These are phyloP conservation scores for Zonotrichia albicollis DNA, from an alignment of 2,797 vertebrate genomes.

Conservation along the genomic window DNA sequence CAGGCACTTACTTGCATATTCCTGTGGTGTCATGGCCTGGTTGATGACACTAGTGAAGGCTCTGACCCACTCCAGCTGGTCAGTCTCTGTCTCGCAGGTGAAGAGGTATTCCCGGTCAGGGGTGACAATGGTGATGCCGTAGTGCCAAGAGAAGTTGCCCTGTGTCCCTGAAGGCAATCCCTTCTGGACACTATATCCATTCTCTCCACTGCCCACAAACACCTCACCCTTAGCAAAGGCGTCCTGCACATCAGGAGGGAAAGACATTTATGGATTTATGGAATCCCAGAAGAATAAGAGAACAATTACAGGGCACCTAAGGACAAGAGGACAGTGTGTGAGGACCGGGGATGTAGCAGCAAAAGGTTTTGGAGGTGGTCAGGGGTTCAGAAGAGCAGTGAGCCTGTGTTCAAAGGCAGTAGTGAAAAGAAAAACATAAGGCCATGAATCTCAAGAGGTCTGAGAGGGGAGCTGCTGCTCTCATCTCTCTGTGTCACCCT, in stretches of 20 bases:
- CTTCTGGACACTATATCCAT: conserved; percentile 77
- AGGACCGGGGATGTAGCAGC: neutral
- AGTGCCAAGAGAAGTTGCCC: conserved; percentile 82
- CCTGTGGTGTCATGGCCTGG: conserved; percentile 87
- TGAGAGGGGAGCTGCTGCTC: neutral
- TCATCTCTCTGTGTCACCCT: neutral
- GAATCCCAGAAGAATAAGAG: neutral
- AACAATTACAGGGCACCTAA: neutral
- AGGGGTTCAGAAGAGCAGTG: neutral
- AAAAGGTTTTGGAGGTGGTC: neutral
- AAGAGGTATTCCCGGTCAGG: conserved; percentile 89
- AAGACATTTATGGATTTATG: neutral
- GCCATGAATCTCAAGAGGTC: neutral
- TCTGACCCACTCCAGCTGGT: conserved; percentile 85
- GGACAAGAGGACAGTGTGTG: neutral
- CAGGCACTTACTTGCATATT: conserved; percentile 84
- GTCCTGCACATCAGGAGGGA: conserved; percentile 77
- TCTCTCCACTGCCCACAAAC: conserved; percentile 84
- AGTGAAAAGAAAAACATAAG: neutral
- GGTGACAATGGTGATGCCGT: conserved; percentile 86
- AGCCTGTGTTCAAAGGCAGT: neutral
- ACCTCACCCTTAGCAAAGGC: conserved; percentile 92
- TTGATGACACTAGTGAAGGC: conserved; percentile 79
- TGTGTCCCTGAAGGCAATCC: conserved; percentile 80
- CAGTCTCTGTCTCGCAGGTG: conserved; percentile 85